These are phyloP conservation scores for Acronicta alni DNA, from an alignment of 2,888 invertebrate genomes.

Conservation along the genomic window DNA sequence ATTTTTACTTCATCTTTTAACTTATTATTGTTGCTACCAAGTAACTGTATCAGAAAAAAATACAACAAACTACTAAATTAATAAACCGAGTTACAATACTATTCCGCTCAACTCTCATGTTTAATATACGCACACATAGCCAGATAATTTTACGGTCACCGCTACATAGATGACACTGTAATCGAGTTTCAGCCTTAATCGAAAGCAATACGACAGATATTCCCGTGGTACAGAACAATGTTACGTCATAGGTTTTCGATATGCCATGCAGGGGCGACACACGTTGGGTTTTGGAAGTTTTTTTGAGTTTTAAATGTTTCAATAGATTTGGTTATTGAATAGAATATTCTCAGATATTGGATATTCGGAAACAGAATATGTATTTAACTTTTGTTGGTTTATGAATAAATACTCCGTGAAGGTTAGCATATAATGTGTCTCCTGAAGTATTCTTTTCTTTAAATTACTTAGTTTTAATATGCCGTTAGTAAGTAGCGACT, in stretches of 20 bases:
- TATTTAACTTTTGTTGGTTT: too few relatives aligned
- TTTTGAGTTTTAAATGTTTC: neutral
- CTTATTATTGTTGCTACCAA: too few relatives aligned
- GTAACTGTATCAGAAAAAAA: too few relatives aligned
- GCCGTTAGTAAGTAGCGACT: too few relatives aligned
- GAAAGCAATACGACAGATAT: rapidly evolving
- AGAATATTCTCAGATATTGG: too few relatives aligned
- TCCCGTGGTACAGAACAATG: neutral
- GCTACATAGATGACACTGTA: conserved; percentile 44
- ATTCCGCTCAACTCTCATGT: conserved; percentile 64
- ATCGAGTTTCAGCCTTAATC: conserved; percentile 20
- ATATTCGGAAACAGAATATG: too few relatives aligned
- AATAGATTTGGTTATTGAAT: neutral
- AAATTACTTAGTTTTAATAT: too few relatives aligned
- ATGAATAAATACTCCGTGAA: too few relatives aligned
- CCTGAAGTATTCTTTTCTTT: too few relatives aligned
- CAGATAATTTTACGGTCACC: conserved; percentile 76
- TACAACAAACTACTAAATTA: conserved; percentile 14
- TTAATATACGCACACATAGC: conserved; percentile 79
- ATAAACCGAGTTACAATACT: conserved; percentile 70
- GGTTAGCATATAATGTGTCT: too few relatives aligned
- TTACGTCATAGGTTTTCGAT: conserved; percentile 54
- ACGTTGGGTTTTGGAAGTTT: conserved; percentile 8
- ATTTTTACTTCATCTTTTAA: too few relatives aligned
- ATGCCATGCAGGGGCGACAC: conserved; percentile 46